Conservation (phyloP, 2,113 vertebrate genomes). For the Lonchura striata region DNA sequence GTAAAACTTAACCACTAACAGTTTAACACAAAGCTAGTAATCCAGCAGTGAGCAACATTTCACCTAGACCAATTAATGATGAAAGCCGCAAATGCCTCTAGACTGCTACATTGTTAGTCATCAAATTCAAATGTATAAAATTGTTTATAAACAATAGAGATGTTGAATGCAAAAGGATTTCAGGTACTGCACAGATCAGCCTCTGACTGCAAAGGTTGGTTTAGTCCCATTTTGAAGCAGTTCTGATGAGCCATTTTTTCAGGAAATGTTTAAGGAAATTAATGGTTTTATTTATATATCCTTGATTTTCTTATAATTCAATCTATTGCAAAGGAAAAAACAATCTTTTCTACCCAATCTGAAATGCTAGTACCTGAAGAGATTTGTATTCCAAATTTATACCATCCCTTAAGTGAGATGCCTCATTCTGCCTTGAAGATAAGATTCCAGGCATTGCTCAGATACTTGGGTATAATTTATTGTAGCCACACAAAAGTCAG, state of each 20-base stretch:
- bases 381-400: slow-evolving; percentile 64
- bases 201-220: not conserved
- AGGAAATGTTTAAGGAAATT: not conserved
- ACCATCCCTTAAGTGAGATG: slow-evolving; percentile 45
- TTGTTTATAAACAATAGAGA: not conserved
- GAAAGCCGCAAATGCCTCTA: not conserved
- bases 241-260: not conserved
- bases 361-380: not conserved
- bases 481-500: slow-evolving; percentile 72
- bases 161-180: not conserved
- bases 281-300: not conserved
- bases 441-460: slow-evolving; percentile 81
- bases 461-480: slow-evolving; percentile 80
- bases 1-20: not conserved
- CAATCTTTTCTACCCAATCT: not conserved
- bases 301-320: not conserved
- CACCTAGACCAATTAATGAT: not conserved
- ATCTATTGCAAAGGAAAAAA: not conserved
- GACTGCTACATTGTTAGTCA: not conserved
- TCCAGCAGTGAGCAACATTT: not conserved
- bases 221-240: not conserved
- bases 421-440: slow-evolving; percentile 68
- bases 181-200: not conserved
- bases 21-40: not conserved
- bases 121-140: not conserved